Base-by-base conservation (phyloP, 2,888 invertebrate species). In the Micoletzkya japonica region DNA sequence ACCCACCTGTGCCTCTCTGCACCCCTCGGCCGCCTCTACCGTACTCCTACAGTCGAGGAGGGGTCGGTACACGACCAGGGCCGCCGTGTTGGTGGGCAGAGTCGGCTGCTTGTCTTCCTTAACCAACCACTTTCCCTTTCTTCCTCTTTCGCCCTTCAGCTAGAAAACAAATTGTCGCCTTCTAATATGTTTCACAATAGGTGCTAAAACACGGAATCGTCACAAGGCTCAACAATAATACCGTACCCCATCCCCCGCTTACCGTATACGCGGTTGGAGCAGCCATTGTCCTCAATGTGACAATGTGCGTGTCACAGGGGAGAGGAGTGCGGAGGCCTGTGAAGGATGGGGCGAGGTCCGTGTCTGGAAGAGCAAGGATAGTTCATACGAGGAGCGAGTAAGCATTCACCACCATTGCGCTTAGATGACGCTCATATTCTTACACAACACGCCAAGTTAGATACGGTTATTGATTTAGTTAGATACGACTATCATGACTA, bases 1-100 rank as follows among this genome's bases (percentile, higher is more conserved):
- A 76, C 74, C 59, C 81, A 71, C 58, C 84, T 84, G 64, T 84
- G 10, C 4, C 24, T 3, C 14, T 3, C 20, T 7, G 14, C 24
- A 56, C 7, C n/a, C 34, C 1, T 56, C 61, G 37, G 61, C 63
- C 7, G 68, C 28, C 2, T 50, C 44, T 4, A 36, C 58, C 37
- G 66, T 44, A 24, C 76, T 74, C 59, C 81, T 71, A 60, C 84
- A 84, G 64, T 84, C 84, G 7, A 77, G 71, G 14, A 80, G 75
- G 3, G 76, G 72, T 56, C 84, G 64, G 44, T 80, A 80, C 39
- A 84, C 56, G 36, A 84, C 74, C 4, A 83, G 61, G 3, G 81
- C 82, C 6, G 79, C 78, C 37, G 71, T 68, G n/a, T 73, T 34
- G 32, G 57, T n/a, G 24, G 67, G 44, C 26, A 17, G 61, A 3